These are phyloP conservation scores for Marmota monax DNA, from an alignment of 2,113 vertebrate genomes.

Conservation along the genomic window DNA sequence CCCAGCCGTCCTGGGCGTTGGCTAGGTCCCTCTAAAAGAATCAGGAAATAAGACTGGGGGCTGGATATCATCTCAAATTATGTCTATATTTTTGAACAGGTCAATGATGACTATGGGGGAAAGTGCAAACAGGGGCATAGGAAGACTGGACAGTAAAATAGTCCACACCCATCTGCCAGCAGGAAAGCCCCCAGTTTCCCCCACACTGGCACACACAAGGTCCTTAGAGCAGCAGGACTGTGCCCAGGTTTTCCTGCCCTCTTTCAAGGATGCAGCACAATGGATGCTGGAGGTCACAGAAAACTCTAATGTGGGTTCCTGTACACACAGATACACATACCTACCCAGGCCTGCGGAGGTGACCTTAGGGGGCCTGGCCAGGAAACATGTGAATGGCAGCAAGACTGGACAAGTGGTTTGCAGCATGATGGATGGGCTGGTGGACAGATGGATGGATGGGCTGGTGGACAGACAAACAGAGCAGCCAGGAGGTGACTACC, in stretches of 20 bases:
- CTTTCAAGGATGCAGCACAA: background rate
- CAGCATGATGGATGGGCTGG: conserved; percentile 46
- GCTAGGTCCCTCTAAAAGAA: background rate
- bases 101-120: background rate
- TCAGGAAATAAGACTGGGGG: background rate
- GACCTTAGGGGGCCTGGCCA: background rate
- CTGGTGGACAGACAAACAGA: conserved; percentile 49
- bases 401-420: background rate
- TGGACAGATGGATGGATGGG: conserved; percentile 69
- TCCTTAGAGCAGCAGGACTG: background rate
- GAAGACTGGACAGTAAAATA: background rate
- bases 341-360: background rate
- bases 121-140: background rate
- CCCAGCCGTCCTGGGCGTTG: background rate
- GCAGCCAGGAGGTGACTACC: conserved; percentile 63
- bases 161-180: background rate
- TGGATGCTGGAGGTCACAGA: background rate
- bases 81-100: background rate
- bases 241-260: background rate
- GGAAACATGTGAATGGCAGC: background rate
- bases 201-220: background rate
- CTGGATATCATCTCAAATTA: background rate
- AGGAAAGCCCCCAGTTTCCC: background rate
- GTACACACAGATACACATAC: background rate
- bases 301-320: background rate